Base-by-base conservation (phyloP, 1,140 invertebrate species). In the Camponotus floridanus region DNA sequence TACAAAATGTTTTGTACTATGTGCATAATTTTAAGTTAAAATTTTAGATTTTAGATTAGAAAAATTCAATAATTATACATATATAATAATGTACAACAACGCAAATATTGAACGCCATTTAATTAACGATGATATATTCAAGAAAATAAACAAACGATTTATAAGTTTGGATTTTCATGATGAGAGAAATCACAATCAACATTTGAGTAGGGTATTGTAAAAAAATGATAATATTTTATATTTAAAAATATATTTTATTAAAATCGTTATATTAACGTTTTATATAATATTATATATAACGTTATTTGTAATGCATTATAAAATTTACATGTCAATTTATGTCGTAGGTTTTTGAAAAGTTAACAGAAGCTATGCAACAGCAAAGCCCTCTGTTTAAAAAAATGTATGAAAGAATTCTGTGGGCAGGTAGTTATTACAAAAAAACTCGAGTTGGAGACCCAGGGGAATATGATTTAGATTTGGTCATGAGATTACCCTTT, bases 401-500 rank as follows among this genome's bases (percentile, higher is more conserved):
- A 57, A 55, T 92, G 7, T 94, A 81, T 83, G 90, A 91, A 33
- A 87, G 91, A 90, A 92, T 94, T 4, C 92, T 94, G 80, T 96
- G 94, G 65, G 95, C 93, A 2, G 96, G 96, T 0, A 96, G 96
- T 87, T 96, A 94, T 42, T 96, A 95, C 78, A 96, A 96, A 86
- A 94, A 94, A 6, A 94, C 96, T 8, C 95, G 95, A 88, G 93
- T 96, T 11, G 94, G 94, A 0, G 93, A 93, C 51, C 94, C 96
- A 0, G 94, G 95, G 81, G 96, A 96, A 88, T 96, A 95, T 87
- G 96, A 96, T 91, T 92, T 96, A 85, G 94, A 96, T 91, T 93
- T 96, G 2, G 92, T 96, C 1, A 93, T 96, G 7, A 92, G 92
- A 1, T 86, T 96, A 15, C 95, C 95, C 89, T 85, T 92, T 90